These are phyloP conservation scores for Geotrypetes seraphini DNA, from an alignment of 2,797 vertebrate genomes.

Conservation along the genomic window DNA sequence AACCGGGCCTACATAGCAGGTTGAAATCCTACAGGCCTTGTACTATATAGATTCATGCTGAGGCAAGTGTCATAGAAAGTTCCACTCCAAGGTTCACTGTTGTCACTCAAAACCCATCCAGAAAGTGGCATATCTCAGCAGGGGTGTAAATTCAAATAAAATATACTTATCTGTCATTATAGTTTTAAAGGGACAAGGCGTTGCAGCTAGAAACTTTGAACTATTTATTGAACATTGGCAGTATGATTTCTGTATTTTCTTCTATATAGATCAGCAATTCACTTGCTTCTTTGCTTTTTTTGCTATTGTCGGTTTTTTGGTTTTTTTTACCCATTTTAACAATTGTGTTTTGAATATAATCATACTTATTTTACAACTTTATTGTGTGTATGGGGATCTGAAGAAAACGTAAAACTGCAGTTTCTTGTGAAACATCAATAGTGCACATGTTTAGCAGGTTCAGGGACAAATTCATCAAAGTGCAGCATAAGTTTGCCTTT, in stretches of 20 bases:
- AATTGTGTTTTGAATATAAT: too few relatives aligned
- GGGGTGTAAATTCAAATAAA: slow-evolving; percentile 17
- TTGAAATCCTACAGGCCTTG: slow-evolving; percentile 49
- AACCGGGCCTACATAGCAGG: slow-evolving; percentile 47
- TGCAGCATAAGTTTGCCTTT: too few relatives aligned
- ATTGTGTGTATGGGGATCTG: too few relatives aligned
- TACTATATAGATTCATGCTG: slow-evolving; percentile 50
- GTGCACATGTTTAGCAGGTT: too few relatives aligned
- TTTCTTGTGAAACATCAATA: too few relatives aligned
- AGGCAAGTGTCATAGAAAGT: slow-evolving; percentile 61
- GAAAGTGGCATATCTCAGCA: slow-evolving; percentile 32
- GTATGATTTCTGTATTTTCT: too few relatives aligned
- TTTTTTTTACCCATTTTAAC: slow-evolving; percentile 10
- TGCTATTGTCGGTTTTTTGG: too few relatives aligned
- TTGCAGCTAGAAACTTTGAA: neutral
- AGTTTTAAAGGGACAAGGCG: slow-evolving; percentile 5
- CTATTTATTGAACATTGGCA: too few relatives aligned
- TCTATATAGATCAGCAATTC: too few relatives aligned
- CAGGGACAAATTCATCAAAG: too few relatives aligned
- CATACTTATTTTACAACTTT: too few relatives aligned
- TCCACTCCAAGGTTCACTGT: slow-evolving; percentile 40
- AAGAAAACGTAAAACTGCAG: too few relatives aligned
- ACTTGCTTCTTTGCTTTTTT: neutral
- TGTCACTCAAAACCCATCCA: slow-evolving; percentile 53
- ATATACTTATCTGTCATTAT: slow-evolving; percentile 19